A percentile compares a stretch with the other conserved stretches of the same genome.
Evolutionary conservation across 2,888 invertebrate species (phyloP).

Genomic region (Nematopogon swammerdamellus): DNA sequence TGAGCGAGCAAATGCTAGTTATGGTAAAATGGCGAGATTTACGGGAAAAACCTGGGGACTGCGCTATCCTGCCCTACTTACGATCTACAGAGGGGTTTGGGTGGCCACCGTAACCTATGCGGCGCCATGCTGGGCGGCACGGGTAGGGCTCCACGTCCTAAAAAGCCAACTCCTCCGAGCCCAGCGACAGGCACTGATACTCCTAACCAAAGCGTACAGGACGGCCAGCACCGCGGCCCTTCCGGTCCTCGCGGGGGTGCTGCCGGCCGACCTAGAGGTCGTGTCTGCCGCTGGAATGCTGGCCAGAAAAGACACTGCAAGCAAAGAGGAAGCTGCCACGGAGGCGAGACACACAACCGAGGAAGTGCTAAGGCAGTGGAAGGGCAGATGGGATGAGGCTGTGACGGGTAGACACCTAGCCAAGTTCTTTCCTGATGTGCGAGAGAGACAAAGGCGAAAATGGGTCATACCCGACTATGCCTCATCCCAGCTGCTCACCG

Average conservation of each 20-base stretch:
- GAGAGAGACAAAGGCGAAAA: neutral
- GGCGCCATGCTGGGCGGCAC: neutral
- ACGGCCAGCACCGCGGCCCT: constrained; percentile 3
- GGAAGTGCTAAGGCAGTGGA: too few relatives aligned
- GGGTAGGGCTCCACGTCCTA: neutral
- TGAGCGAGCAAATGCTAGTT: neutral
- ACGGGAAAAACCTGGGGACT: neutral
- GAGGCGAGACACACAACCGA: too few relatives aligned
- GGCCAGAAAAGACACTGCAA: too few relatives aligned
- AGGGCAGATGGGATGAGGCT: too few relatives aligned
- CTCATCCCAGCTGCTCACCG: constrained; percentile 6
- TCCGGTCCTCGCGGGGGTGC: constrained; percentile 6
- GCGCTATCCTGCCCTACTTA: neutral
- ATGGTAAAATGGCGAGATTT: neutral
- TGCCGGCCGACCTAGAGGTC: constrained; percentile 4
- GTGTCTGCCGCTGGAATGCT: too few relatives aligned
- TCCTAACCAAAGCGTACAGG: constrained; percentile 5
- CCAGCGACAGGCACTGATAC: constrained; percentile 2
- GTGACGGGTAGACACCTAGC: neutral
- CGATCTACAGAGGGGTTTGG: neutral
- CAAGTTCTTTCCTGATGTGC: constrained; percentile 3
- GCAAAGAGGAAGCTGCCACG: too few relatives aligned
- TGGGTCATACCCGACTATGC: constrained; percentile 4
- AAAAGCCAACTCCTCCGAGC: neutral
- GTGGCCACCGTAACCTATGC: neutral